phyloP scores from a whole-genome alignment of 2,888 invertebrate genomes.

The Lasioglossum zephyrum region DNA sequence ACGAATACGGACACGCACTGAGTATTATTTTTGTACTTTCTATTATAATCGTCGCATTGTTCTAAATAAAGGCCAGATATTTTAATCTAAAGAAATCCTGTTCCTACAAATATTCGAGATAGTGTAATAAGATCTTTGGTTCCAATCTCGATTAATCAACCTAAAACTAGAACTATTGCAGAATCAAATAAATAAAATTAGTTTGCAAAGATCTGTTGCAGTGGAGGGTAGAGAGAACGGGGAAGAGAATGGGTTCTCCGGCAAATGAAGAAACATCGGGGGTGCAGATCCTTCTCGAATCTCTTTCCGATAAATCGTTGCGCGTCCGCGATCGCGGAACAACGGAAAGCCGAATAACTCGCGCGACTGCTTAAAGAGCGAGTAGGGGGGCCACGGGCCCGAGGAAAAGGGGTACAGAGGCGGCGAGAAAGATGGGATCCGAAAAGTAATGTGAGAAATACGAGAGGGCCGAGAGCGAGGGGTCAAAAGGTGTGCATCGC shows the following conservation, averaged over 20 bases:
- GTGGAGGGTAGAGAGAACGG: not conserved
- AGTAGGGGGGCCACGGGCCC: conserved; percentile 21
- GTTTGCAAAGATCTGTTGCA: not conserved
- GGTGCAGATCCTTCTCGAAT: conserved; percentile 33
- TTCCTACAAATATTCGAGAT: no score
- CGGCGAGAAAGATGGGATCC: conserved; percentile 48
- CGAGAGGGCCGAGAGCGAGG: conserved; percentile 65
- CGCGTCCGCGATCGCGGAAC: conserved; percentile 8
- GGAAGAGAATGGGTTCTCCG: not conserved
- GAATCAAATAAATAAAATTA: not conserved
- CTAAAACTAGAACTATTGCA: not conserved
- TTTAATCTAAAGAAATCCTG: no score
- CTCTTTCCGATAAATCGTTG: conserved; percentile 64
- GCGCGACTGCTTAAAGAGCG: conserved; percentile 47
- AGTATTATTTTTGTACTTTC: no score
- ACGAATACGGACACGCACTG: no score
- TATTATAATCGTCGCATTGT: no score
- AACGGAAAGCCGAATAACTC: conserved; percentile 58
- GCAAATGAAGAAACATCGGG: conserved; percentile 56
- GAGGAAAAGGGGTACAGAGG: conserved; percentile 27
- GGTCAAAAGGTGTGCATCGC: conserved; percentile 71
- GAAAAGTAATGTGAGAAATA: conserved; percentile 78
- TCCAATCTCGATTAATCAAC: not conserved
- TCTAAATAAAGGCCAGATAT: no score
- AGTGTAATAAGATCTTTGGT: no score